Evolutionary conservation across 2,888 invertebrate species (phyloP).

Genomic region (Drosophila macrospina): DNA sequence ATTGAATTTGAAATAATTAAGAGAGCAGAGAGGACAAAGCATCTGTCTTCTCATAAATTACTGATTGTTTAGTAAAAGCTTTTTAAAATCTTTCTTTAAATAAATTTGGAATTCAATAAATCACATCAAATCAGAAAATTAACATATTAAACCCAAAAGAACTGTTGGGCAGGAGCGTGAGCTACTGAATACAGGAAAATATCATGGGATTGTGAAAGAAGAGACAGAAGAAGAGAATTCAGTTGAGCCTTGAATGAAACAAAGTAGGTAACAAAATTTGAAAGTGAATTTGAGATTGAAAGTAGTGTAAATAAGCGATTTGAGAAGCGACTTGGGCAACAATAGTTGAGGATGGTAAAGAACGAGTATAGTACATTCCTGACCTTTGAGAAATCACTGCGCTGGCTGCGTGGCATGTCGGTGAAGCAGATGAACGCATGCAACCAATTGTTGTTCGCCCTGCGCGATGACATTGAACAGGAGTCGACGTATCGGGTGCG

Average conservation of each 20-base stretch:
- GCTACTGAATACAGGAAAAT: no score
- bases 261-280: conserved; percentile 34
- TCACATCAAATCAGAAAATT: no score
- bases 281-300: conserved; percentile 2
- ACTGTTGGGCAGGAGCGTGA: no score
- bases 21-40: no score
- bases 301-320: conserved; percentile 4
- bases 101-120: no score
- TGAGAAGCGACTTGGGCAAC: neutral
- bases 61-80: no score
- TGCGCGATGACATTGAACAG: conserved; percentile 83
- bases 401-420: conserved; percentile 83
- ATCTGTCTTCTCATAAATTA: no score
- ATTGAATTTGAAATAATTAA: no score
- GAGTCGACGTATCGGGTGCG: conserved; percentile 75
- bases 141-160: no score
- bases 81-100: no score
- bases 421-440: conserved; percentile 70
- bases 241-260: conserved; percentile 8
- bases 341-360: neutral
- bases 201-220: neutral
- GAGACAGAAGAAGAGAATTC: neutral
- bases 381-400: conserved; percentile 34
- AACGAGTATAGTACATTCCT: conserved; percentile 16
- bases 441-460: conserved; percentile 62